These are phyloP conservation scores for Gadus macrocephalus DNA, from an alignment of 2,113 vertebrate genomes.

Conservation along the genomic window DNA sequence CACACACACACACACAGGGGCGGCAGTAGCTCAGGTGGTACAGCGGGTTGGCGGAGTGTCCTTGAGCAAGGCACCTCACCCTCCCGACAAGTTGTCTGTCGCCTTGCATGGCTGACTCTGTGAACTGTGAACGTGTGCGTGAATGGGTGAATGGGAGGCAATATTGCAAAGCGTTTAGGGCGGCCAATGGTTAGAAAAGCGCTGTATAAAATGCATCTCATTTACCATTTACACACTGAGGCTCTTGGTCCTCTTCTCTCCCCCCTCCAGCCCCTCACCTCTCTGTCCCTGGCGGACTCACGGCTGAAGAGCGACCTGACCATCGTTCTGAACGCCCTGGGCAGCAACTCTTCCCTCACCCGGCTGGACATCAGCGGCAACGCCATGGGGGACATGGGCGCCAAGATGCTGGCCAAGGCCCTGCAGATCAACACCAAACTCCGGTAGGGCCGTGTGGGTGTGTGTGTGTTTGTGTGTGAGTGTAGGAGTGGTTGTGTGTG, in stretches of 20 bases:
- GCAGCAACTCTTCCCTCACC: slow-evolving; percentile 93
- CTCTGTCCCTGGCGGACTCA: slow-evolving; percentile 92
- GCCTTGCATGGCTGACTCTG: no score
- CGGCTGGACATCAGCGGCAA: slow-evolving; percentile 96
- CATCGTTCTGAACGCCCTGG: slow-evolving; percentile 92
- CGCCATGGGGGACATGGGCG: slow-evolving; percentile 96
- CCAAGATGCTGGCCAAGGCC: slow-evolving; percentile 96
- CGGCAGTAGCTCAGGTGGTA: no score
- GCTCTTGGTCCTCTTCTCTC: neutral
- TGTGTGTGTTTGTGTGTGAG: neutral
- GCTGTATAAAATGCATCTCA: no score
- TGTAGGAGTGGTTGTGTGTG: neutral
- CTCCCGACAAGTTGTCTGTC: no score
- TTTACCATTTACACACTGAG: neutral
- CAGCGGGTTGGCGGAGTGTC: no score
- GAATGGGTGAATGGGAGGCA: no score
- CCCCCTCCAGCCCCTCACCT: slow-evolving; percentile 84
- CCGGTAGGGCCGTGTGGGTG: slow-evolving; percentile 67
- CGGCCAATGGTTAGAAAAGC: no score
- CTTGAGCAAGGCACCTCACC: no score
- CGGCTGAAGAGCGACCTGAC: slow-evolving; percentile 91
- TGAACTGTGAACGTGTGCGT: no score
- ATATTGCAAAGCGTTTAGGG: no score
- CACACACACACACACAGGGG: no score
- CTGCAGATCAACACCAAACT: slow-evolving; percentile 98